Base-by-base conservation (phyloP, 2,113 vertebrate genomes). In the Coturnix japonica region DNA sequence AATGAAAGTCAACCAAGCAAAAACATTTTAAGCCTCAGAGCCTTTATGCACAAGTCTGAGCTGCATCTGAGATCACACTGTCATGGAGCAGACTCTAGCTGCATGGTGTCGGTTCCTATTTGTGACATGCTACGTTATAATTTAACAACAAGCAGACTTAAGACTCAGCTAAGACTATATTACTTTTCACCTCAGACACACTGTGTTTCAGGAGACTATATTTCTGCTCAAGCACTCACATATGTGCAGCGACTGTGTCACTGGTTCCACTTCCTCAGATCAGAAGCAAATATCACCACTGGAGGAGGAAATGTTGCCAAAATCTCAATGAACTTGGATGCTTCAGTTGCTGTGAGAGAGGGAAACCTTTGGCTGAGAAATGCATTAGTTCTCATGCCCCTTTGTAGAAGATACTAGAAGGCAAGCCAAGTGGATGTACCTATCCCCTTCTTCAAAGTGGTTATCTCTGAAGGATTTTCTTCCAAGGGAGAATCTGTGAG, bases 301-400 rank as follows among this genome's bases (percentile, higher is more conserved):
- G 4, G 60, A 67, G 39, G 21, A 76, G 13, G 26, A 74, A 85
- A 37, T 2, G 0, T n/a, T 61, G 69, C 10, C 72, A 53, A 53
- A 53, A 53, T 53, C 6, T 1, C 1, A 63, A 18, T 0, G 0
- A 79, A 49, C 21, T 60, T 9, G 0, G 23, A 30, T 23, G 21
- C 37, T 35, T 82, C 64, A 17, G 51, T 12, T 15, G 15, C 20
- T 57, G 15, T 1, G 0, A 18, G 3, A 11, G 30, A 59, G 17
- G 30, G 30, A 87, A 11, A 73, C 7, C 25, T 85, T 30, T 28
- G 49, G 18, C 57, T 86, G 51, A 85, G 43, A 88, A 67, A 43
- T 33, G n/a, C 13, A 19, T 85, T 82, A 3, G 2, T 80, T 46
- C 47, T 56, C n/a, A 43, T 39, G 28, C 35, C 10, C 71, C 12